These are phyloP conservation scores for Hyles lineata DNA, from an alignment of 2,888 invertebrate species.

Conservation along the genomic window DNA sequence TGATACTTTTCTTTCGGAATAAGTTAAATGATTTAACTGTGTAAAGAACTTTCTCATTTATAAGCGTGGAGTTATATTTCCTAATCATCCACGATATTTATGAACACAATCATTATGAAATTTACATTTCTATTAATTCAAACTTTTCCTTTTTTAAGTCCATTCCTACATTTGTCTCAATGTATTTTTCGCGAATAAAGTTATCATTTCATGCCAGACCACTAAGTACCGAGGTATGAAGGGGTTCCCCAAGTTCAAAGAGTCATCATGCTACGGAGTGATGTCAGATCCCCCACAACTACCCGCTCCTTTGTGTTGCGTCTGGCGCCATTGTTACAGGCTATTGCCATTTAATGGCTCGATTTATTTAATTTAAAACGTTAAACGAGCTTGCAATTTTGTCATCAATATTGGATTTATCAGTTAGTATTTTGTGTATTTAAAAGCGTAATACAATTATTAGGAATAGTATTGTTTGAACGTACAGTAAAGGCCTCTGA, in stretches of 20 bases:
- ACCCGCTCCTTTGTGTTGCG: not conserved
- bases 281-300: not conserved
- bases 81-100: no score
- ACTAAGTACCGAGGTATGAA: not conserved
- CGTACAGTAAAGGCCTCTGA: no score
- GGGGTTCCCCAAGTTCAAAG: conserved; percentile 10
- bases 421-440: no score
- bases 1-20: no score
- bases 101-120: no score
- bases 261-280: not conserved
- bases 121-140: not conserved
- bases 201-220: not conserved
- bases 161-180: not conserved
- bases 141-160: not conserved
- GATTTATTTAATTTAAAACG: not conserved
- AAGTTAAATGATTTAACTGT: no score
- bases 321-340: conserved; percentile 3
- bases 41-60: no score
- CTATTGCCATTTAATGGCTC: not conserved
- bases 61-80: no score
- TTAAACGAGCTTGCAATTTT: not conserved
- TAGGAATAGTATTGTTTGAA: no score
- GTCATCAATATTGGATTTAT: not conserved
- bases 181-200: not conserved
- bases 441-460: no score